Evolutionary conservation across 2,888 invertebrate genomes (phyloP), one percentile per base, ranked within the genome.

Genomic region (Drosophila infuscata): DNA sequence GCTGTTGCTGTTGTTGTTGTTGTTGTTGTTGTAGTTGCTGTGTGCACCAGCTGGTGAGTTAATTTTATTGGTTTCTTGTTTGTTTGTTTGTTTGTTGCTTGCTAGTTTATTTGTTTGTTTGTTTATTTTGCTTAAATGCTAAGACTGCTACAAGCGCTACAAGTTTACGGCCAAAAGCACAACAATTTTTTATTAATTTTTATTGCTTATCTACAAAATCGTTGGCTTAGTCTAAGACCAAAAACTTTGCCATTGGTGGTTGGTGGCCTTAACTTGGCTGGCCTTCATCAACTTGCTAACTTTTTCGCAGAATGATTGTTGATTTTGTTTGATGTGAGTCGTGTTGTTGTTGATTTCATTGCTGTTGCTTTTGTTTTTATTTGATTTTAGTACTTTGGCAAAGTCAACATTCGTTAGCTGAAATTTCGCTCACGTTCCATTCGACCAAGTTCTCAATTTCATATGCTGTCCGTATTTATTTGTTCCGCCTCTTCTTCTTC

Each of bases 381-480:
- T 89, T 89, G 84, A 83, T 89, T 89, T 85, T 81, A 83, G 89
- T 87, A 79, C 84, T 83, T 67, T 77, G 80, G 70, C 61, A 87
- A 83, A 87, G 89, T 85, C 89, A 89, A 87, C 89, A 85, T 85
- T 85, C 87, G 89, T 85, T 89, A 85, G 84, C 82, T 74, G 69
- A 89, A 89, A 87, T 82, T 85, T 85, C 76, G 70, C 89, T 85
- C 87, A 85, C 84, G 88, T 85, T 83, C 76, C 68, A 76, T 81
- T 79, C 80, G 70, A 81, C 63, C 76, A 72, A 78, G 65, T 65
- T 88, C 87, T 88, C 79, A 68, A 81, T 86, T 84, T 86, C 83
- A 83, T 79, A 51, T 56, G 61, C 49, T 63, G 49, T 49, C 62
- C 56, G 63, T 52, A 51, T 52, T 69, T 82, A 74, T 89, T 83